Percentiles rank a stretch among this genome's conserved stretches.
These are phyloP conservation scores for Sarotherodon lohbergeri DNA, from an alignment of 2,113 vertebrate genomes.

Conservation along the genomic window DNA sequence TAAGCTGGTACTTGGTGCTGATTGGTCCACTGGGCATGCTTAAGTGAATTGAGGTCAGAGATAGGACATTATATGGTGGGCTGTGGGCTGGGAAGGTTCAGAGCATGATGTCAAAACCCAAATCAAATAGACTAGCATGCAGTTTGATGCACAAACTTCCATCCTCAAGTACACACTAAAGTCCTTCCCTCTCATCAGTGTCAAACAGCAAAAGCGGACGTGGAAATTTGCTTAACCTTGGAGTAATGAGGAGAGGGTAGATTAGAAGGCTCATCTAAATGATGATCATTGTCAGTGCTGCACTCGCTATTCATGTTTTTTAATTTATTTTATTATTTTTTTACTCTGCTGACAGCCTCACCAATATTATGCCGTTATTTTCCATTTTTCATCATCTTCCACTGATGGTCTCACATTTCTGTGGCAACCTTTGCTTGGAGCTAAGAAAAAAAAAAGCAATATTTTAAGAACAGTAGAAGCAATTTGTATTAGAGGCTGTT, in stretches of 20 bases:
- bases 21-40: conserved; percentile 25
- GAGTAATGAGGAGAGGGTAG: conserved; percentile 28
- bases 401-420: background rate
- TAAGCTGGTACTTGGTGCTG: conserved; percentile 4
- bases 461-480: background rate
- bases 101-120: conserved; percentile 8
- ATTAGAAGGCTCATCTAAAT: conserved; percentile 34
- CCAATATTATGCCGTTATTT: background rate
- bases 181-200: conserved; percentile 34
- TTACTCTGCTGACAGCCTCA: background rate
- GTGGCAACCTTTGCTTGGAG: background rate
- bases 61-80: conserved; percentile 4
- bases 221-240: conserved; percentile 41
- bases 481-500: background rate
- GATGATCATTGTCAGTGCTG: conserved; percentile 27
- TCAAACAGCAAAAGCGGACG: conserved; percentile 28
- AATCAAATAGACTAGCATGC: conserved; percentile 37
- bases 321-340: background rate
- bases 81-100: background rate
- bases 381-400: background rate
- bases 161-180: background rate
- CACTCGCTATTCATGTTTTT: background rate
- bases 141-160: background rate
- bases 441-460: background rate
- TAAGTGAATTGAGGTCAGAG: conserved; percentile 41